Evolutionary conservation across 1,140 invertebrate genomes (phyloP).

Genomic region (Anadara kagoshimensis): DNA sequence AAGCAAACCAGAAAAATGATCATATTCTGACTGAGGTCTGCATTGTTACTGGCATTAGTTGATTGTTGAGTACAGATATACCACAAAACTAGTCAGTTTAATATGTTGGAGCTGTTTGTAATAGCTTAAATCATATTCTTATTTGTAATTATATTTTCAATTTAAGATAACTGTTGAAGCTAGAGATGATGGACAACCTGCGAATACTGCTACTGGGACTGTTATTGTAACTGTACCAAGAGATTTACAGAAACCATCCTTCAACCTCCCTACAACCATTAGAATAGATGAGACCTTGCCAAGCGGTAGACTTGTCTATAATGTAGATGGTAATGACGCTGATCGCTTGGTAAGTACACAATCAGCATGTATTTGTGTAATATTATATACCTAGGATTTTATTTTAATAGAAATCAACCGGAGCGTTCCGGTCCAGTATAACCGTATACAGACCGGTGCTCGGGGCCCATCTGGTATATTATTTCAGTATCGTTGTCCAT

Average conservation of each 20-base stretch:
- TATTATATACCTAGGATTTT: conserved; percentile 3
- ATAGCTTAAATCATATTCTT: no score
- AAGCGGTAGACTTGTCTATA: conserved; percentile 25
- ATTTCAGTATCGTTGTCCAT: no score
- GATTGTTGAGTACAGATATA: no score
- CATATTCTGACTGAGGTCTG: no score
- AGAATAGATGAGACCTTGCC: conserved; percentile 39
- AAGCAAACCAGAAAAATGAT: no score
- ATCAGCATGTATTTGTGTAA: not conserved
- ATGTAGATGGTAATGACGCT: conserved; percentile 41
- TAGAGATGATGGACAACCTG: conserved; percentile 55
- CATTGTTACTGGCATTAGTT: no score
- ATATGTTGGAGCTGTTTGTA: no score
- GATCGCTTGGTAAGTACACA: conserved; percentile 39
- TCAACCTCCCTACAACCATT: conserved; percentile 48
- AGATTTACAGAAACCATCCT: conserved; percentile 36
- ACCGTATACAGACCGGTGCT: no score
- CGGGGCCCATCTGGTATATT: no score
- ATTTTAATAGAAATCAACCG: not conserved
- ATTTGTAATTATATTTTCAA: conserved; percentile 2
- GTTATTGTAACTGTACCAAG: conserved; percentile 54
- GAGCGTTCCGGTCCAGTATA: no score
- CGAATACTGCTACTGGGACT: conserved; percentile 35
- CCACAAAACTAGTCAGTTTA: no score
- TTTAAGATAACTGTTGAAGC: conserved; percentile 50